phyloP scores from a whole-genome alignment of 1,140 invertebrate species.

The Pissodes strobi region DNA sequence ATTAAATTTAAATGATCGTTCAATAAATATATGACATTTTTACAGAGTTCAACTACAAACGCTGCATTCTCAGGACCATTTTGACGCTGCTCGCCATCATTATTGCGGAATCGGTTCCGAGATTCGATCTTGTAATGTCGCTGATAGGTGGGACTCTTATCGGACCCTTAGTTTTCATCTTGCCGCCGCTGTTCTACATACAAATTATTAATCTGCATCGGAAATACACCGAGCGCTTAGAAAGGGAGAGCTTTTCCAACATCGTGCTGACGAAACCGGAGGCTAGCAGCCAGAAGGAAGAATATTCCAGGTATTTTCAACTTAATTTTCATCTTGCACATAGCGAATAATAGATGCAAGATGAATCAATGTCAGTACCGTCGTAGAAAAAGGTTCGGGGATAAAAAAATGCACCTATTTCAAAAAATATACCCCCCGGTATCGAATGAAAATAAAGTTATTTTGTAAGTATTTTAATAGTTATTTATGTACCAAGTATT shows the following conservation, averaged over 20 bases:
- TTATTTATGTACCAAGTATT: too few relatives aligned
- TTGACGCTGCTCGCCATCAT: conserved; percentile 74
- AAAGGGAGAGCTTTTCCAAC: conserved; percentile 39
- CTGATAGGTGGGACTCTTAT: conserved; percentile 84
- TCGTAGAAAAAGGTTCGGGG: too few relatives aligned
- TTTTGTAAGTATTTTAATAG: too few relatives aligned
- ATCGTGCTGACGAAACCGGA: conserved; percentile 4
- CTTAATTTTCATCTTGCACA: too few relatives aligned
- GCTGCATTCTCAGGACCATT: conserved; percentile 73
- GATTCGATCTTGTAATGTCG: conserved; percentile 88
- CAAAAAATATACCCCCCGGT: too few relatives aligned
- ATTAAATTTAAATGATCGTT: too few relatives aligned
- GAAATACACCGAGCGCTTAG: conserved; percentile 32
- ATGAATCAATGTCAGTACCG: too few relatives aligned
- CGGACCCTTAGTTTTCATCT: conserved; percentile 80
- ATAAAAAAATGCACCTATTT: too few relatives aligned
- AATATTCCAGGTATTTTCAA: background rate
- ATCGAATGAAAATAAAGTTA: too few relatives aligned
- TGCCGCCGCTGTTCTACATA: conserved; percentile 82
- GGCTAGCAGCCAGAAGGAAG: background rate
- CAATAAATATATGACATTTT: too few relatives aligned
- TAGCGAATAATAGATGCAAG: too few relatives aligned
- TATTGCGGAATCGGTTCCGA: conserved; percentile 79
- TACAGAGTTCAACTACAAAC: conserved; percentile 77
- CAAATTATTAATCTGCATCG: conserved; percentile 54